Evolutionary conservation across 2,797 vertebrate species (phyloP), one percentile per base, ranked within the genome.

Genomic region (Parauchenoglanis ngamensis): DNA sequence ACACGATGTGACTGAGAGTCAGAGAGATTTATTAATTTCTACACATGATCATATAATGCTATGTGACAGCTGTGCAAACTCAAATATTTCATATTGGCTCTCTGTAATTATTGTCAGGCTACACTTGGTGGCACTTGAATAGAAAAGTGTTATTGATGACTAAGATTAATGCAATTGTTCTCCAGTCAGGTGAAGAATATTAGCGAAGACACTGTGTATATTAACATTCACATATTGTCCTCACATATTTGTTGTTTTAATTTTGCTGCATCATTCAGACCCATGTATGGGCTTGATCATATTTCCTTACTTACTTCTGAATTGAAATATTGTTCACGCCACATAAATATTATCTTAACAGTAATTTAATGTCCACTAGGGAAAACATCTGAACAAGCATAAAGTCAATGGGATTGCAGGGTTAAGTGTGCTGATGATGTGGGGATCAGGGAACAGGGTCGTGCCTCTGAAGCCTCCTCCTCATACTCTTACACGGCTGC

Each of bases 371-470:
- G 68, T 82, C 63, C 89, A 87, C 85, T 59, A 52, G 84, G 89
- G 63, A 75, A 88, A 90, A 77, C 28, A 72, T 82, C 5, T 82
- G 79, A 87, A 85, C 88, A 92, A 91, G 92, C 86, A 70, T 84
- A 87, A 90, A 93, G 94, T 95, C 94, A 94, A 85, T 93, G 86
- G 88, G 85, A 92, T 92, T 88, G 90, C 93, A 93, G 92, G 94
- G 94, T 95, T 95, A 95, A 95, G 93, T 94, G 94, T 92, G 90
- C 88, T 86, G 89, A 92, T 90, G 93, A 94, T 89, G 90, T 90
- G 77, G 88, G 91, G 94, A 93, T 95, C 93, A 92, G 79, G 73
- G n/a, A 73, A 49, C 75, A 87, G 92, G 93, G 92, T 93, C 72
- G 1, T 78, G 87, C 94, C 94, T 94, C 91, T 90, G 94, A 83